Conservation (phyloP, 2,113 vertebrate species). For the Ibidorhyncha struthersii region DNA sequence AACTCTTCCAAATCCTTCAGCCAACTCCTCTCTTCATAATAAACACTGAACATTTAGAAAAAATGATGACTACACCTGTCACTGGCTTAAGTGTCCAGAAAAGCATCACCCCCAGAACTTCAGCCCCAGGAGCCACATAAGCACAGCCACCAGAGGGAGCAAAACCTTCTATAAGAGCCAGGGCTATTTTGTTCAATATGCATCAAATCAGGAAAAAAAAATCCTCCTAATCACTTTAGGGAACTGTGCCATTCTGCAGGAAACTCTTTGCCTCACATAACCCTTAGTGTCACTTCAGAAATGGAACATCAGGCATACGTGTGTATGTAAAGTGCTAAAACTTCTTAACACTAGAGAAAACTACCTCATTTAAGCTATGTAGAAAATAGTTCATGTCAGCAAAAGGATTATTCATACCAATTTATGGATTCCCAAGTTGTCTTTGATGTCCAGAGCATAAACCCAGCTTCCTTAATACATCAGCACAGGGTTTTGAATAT, state of each 20-base stretch:
- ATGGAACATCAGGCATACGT: neutral
- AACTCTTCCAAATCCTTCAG: neutral
- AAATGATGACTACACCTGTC: neutral
- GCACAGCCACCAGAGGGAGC: neutral
- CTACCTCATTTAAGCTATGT: neutral
- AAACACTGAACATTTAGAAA: neutral
- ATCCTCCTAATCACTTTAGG: neutral
- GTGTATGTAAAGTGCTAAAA: neutral
- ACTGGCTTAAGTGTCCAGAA: neutral
- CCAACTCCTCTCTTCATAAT: neutral
- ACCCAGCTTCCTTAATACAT: neutral
- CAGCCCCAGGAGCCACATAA: neutral
- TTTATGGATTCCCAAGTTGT: neutral
- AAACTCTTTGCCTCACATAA: neutral
- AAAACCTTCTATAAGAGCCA: neutral
- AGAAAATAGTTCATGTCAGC: neutral
- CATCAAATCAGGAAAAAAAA: neutral
- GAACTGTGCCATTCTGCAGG: neutral
- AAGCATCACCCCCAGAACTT: neutral
- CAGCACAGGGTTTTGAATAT: neutral
- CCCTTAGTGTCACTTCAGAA: neutral
- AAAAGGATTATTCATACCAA: neutral
- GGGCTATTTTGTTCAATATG: neutral
- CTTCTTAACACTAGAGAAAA: neutral
- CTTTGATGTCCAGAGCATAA: neutral